Percentiles rank a stretch among this genome's conserved stretches.
phyloP scores from a whole-genome alignment of 2,797 vertebrate genomes.

The Tapera naevia region DNA sequence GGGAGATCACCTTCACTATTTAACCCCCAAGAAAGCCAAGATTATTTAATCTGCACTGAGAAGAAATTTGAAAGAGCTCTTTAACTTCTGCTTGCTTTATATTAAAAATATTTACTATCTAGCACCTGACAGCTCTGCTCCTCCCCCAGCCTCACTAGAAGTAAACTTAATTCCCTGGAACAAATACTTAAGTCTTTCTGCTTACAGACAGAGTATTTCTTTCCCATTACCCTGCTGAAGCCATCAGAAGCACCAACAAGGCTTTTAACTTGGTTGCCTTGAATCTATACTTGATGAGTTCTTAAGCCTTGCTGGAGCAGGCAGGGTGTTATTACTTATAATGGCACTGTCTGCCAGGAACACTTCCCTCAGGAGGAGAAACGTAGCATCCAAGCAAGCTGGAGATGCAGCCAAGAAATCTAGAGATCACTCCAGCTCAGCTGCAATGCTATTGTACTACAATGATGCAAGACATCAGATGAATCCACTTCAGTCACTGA shows the following conservation, averaged over 20 bases:
- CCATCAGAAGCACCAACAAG: not conserved
- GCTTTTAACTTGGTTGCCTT: not conserved
- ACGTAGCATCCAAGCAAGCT: not conserved
- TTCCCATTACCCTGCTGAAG: not conserved
- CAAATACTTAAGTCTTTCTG: not conserved
- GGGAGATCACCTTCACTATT: slow-evolving; percentile 56
- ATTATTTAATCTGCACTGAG: slow-evolving; percentile 76
- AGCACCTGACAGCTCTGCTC: not conserved
- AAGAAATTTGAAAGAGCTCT: slow-evolving; percentile 81
- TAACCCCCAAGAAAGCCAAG: slow-evolving; percentile 62
- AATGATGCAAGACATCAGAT: not conserved
- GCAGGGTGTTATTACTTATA: not conserved
- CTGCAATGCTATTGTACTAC: not conserved
- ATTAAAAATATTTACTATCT: not conserved
- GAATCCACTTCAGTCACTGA: not conserved
- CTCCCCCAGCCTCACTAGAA: not conserved
- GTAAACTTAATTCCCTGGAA: not conserved
- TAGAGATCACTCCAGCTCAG: not conserved
- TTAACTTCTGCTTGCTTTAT: slow-evolving; percentile 73
- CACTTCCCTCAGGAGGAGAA: not conserved
- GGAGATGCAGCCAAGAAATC: slow-evolving; percentile 15
- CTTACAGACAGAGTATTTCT: not conserved
- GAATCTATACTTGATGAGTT: not conserved
- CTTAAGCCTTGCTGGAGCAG: not conserved
- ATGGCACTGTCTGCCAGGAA: slow-evolving; percentile 4